Evolutionary conservation across 2,888 invertebrate species (phyloP), one percentile per base, ranked within the genome.

Genomic region (Amiota minor): DNA sequence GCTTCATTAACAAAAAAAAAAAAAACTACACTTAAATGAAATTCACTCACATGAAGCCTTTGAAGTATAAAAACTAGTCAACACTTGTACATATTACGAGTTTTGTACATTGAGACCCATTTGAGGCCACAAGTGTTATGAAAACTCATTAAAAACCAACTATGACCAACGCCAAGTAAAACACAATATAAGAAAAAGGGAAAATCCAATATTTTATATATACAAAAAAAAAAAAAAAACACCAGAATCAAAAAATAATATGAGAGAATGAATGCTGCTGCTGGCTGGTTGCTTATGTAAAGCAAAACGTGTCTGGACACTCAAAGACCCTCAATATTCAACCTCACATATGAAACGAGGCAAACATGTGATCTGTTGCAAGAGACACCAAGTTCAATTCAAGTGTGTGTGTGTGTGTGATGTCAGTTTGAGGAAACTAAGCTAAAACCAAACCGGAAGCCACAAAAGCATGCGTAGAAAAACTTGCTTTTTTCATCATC

Each of bases 91-190:
- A 9, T 50, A 50, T 50, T 0, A n/a, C n/a, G 4, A 10, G 0
- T 50, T 9, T 50, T n/a, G 14, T 16, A 18, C 18, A 12, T 50
- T n/a, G n/a, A 50, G 53, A 35, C 45, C 14, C 62, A 62, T 14
- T 53, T 46, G 50, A 68, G 67, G 50, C 67, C 53, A 53, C 50
- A 68, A 68, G 67, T 68, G 50, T 68, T 68, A 68, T 53, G 50
- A 53, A 53, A 53, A 68, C 67, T 50, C 67, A 68, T 68, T 68
- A 50, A 68, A 68, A 53, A 35, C 50, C 67, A 50, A 68, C 67
- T 53, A 53, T 50, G 18, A 8, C 11, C 10, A 23, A 23, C 50
- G 53, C 50, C 47, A 47, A 6, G 46, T n/a, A 67, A 9, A 61
- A 9, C 1, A 20, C 14, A 16, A 46, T 46, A 47, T 14, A 1